Conservation (phyloP, 2,113 vertebrate genomes). For the Castor canadensis region DNA sequence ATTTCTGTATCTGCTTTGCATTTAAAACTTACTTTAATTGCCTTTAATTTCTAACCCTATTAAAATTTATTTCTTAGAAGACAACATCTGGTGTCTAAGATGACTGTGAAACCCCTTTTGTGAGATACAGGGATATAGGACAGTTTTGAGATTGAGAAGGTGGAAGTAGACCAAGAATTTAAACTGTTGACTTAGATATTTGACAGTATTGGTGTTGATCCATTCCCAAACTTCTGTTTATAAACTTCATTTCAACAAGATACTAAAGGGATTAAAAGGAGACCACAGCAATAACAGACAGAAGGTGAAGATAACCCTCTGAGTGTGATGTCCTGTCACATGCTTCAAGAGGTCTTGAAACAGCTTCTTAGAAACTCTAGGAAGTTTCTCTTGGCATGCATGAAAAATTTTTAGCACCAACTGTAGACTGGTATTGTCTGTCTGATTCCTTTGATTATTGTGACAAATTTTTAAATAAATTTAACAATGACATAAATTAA, state of each 20-base stretch:
- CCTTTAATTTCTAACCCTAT: slow-evolving; percentile 21
- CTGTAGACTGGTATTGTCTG: neutral
- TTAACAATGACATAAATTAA: neutral
- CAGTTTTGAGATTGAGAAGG: neutral
- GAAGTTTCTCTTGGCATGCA: neutral
- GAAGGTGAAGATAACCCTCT: slow-evolving; percentile 46
- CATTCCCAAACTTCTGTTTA: slow-evolving; percentile 62
- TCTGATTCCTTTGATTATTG: slow-evolving; percentile 10
- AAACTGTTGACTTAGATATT: slow-evolving; percentile 43
- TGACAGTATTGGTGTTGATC: slow-evolving; percentile 65
- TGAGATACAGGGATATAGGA: neutral
- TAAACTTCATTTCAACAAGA: slow-evolving; percentile 61
- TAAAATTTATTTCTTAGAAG: neutral
- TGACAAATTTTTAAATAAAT: slow-evolving; percentile 44
- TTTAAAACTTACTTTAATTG: neutral
- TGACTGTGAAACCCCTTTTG: neutral
- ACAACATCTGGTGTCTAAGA: neutral
- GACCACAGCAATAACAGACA: slow-evolving; percentile 52
- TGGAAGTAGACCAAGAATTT: slow-evolving; percentile 42
- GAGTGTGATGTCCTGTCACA: neutral
- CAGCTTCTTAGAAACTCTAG: slow-evolving; percentile 8
- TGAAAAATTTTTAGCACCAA: slow-evolving; percentile 12
- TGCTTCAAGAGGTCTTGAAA: slow-evolving; percentile 47
- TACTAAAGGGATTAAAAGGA: slow-evolving; percentile 55
- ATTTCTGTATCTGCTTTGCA: neutral